These are phyloP conservation scores for Rhea pennata DNA, from an alignment of 2,113 vertebrate species.

Conservation along the genomic window DNA sequence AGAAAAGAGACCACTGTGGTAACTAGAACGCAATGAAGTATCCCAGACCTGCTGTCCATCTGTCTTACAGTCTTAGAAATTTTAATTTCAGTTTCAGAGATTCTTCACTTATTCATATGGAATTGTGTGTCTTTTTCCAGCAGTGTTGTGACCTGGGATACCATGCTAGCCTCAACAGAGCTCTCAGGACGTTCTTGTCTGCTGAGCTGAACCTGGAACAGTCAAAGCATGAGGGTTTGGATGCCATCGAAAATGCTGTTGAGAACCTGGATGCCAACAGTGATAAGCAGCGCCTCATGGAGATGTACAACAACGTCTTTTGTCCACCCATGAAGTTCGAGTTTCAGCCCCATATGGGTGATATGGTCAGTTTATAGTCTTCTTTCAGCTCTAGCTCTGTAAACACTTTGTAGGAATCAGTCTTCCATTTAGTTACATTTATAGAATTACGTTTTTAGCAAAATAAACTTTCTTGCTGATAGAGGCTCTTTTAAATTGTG, in stretches of 20 bases:
- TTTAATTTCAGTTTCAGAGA: rapidly evolving
- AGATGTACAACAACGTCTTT: conserved; percentile 98
- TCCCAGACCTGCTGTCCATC: rapidly evolving
- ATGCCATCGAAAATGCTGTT: conserved; percentile 90
- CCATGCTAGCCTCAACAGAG: conserved; percentile 94
- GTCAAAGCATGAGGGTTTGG: conserved; percentile 93
- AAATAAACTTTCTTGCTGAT: not conserved
- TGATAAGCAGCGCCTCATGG: conserved; percentile 98
- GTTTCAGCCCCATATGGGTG: conserved; percentile 98
- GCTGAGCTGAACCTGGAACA: conserved; percentile 95
- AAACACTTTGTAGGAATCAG: not conserved
- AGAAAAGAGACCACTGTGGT: not conserved
- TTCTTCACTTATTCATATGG: not conserved
- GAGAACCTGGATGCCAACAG: conserved; percentile 94
- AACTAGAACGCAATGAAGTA: not conserved
- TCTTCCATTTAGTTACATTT: not conserved
- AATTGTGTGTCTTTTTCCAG: conserved; percentile 48
- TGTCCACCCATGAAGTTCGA: conserved; percentile 96
- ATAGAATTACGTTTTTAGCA: not conserved
- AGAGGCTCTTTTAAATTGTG: not conserved
- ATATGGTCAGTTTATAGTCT: conserved; percentile 81
- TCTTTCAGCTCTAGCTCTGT: not conserved
- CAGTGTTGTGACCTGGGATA: conserved; percentile 99
- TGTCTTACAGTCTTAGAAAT: rapidly evolving
- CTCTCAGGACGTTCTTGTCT: conserved; percentile 94